Evolutionary conservation across 2,113 vertebrate species (phyloP).

Genomic region (Embiotoca jacksoni): DNA sequence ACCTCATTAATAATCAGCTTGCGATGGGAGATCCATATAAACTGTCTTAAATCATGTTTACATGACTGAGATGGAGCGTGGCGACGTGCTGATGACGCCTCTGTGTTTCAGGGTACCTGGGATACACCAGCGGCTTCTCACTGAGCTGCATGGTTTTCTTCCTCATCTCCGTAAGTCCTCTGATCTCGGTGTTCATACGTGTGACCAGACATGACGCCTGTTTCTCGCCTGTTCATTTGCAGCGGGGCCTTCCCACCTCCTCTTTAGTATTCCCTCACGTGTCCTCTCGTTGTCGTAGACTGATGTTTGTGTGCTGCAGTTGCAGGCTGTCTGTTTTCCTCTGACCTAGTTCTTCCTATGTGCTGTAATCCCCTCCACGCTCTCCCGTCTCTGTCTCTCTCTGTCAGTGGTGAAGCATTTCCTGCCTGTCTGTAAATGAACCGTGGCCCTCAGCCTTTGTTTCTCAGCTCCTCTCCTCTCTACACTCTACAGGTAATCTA

Average conservation of each 20-base stretch:
- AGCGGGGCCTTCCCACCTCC: constrained; percentile 42
- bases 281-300: constrained; percentile 43
- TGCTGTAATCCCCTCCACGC: constrained; percentile 70
- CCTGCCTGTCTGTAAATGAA: constrained; percentile 34
- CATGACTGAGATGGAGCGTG: not conserved
- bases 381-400: constrained; percentile 13
- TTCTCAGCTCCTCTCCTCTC: constrained; percentile 25
- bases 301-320: constrained; percentile 61
- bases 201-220: not conserved
- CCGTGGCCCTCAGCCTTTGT: constrained; percentile 23
- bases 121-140: constrained; percentile 99
- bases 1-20: not conserved
- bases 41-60: not conserved
- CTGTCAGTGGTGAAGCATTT: constrained; percentile 35
- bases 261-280: constrained; percentile 60
- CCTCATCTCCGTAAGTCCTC: constrained; percentile 92
- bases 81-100: constrained; percentile 34
- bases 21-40: not conserved
- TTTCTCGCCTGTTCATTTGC: constrained; percentile 22
- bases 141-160: constrained; percentile 99
- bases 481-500: constrained; percentile 91
- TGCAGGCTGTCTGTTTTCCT: constrained; percentile 67
- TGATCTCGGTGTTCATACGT: not conserved
- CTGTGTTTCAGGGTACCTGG: constrained; percentile 92
- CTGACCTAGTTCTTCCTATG: constrained; percentile 78